Evolutionary conservation across 2,797 vertebrate genomes (phyloP), one percentile per base, ranked within the genome.

Genomic region (Halcyon badia): DNA sequence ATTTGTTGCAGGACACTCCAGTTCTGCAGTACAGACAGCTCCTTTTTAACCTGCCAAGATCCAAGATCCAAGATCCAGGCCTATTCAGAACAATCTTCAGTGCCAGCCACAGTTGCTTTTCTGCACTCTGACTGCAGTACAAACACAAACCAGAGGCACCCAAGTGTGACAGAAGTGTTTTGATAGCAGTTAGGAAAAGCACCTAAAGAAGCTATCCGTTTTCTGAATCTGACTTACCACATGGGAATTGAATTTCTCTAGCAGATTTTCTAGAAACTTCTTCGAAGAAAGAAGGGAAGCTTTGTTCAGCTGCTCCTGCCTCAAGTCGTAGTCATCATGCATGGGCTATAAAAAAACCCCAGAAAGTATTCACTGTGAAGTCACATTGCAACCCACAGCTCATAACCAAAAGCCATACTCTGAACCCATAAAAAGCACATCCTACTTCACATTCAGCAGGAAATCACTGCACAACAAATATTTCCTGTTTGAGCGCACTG

Each of bases 281-380:
- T 99, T 99, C 31, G 99, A 99, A 94, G 99, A 99, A 42, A 99
- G 99, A 97, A 99, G 99, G 14, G 99, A 99, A 66, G 99, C 99
- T 98, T 99, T 99, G 98, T 99, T 99, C 97, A 99, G 89, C 96
- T 99, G 99, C 96, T 99, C 99, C 97, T 99, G 99, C 94, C 99
- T 98, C 98, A 99, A 97, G 97, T 99, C 99, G 41, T 99, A 99
- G 94, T 99, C 99, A 94, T 99, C 99, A 51, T 99, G 99, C 99
- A 99, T 99, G 11, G 99, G 99, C 99, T 99, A 94, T 9, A 81
- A 71, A 41, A 51, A 96, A 97, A 70, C 61, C 24, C 26, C 83
- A 12, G 46, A 42, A 42, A 70, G 46, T 24, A 87, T 87, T 95
- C 61, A 96, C 56, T 76, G 80, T 2, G 7, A 35, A 89, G 33